Evolutionary conservation across 1,140 invertebrate species (phyloP), one percentile per base, ranked within the genome.

Genomic region (Drosophila grimshawi): DNA sequence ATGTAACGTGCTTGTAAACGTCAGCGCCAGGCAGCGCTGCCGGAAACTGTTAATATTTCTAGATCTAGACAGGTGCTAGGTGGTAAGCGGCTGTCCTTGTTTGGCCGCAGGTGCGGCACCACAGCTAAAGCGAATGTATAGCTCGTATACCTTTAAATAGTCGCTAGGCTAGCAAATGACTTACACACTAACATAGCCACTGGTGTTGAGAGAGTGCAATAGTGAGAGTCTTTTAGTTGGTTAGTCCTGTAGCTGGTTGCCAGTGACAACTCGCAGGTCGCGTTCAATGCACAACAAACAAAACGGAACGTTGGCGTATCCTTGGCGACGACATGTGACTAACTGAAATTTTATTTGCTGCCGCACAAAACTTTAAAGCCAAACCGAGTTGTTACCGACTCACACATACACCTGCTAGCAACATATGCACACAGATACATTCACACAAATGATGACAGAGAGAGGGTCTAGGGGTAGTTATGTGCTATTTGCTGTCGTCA

Each of bases 301-400:
- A 68, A 74, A 68, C 45, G 64, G 68, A 69, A 66, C 64, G 39
- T 80, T 86, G 77, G 78, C 85, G 90, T 92, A 92, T 92, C 91
- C 91, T 92, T 92, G 91, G 77, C 91, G 85, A 92, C 91, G 88
- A 79, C 76, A 66, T 70, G 75, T 92, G 91, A 92, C 90, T 92
- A 92, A 92, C 91, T 91, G 78, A 92, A 91, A 91, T 91, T 89
- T 90, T 92, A 92, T 89, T 92, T 92, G 85, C 86, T 92, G 73
- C 78, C 83, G 83, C 85, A 88, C 86, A 88, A 86, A 92, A 92
- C 90, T 92, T 89, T 90, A 83, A 89, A 89, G 76, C 80, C 83
- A 82, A 69, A 51, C 43, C 59, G 60, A 51, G 43, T 41, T 76
- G 57, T 61, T 67, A 75, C 56, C 63, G 76, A 73, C 57, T 1